Conservation (phyloP, 2,888 invertebrate species). For the Anthophora plumipes region DNA sequence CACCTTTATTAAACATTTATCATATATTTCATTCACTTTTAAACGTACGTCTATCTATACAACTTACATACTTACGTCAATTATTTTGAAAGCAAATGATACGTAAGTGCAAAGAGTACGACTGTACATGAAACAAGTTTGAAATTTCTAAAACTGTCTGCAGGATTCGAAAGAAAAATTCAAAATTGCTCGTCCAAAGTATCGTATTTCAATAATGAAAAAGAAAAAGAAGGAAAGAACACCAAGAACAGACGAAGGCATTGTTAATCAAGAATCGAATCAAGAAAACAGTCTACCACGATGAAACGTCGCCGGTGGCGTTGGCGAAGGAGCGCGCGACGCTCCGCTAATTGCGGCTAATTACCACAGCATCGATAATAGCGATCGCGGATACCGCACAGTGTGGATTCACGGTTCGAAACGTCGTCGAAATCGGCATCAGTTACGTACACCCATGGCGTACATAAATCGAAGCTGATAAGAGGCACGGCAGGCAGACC, state of each 20-base stretch:
- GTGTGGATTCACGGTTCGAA: slow-evolving; percentile 39
- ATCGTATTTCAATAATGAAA: too few relatives aligned
- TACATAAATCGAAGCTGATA: slow-evolving; percentile 70
- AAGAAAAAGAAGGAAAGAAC: not conserved
- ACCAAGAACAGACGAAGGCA: not conserved
- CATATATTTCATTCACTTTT: too few relatives aligned
- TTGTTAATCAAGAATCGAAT: not conserved
- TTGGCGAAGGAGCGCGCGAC: slow-evolving; percentile 17
- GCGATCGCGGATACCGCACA: slow-evolving; percentile 38
- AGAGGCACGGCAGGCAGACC: too few relatives aligned
- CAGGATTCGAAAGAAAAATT: too few relatives aligned
- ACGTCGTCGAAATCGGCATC: slow-evolving; percentile 56
- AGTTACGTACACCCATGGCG: slow-evolving; percentile 51
- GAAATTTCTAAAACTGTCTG: too few relatives aligned
- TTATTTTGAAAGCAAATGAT: too few relatives aligned
- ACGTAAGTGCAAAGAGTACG: too few relatives aligned
- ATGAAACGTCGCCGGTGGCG: slow-evolving; percentile 8
- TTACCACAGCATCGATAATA: slow-evolving; percentile 48
- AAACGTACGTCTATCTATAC: too few relatives aligned
- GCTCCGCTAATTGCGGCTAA: slow-evolving; percentile 56
- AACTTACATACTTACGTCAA: too few relatives aligned
- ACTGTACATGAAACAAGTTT: too few relatives aligned
- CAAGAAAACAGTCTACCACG: not conserved
- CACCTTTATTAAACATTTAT: too few relatives aligned
- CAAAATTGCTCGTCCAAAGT: too few relatives aligned